A percentile compares a stretch with the other conserved stretches of the same genome.
Conservation (phyloP, 1,140 invertebrate species). For the Bombus consobrinus region DNA sequence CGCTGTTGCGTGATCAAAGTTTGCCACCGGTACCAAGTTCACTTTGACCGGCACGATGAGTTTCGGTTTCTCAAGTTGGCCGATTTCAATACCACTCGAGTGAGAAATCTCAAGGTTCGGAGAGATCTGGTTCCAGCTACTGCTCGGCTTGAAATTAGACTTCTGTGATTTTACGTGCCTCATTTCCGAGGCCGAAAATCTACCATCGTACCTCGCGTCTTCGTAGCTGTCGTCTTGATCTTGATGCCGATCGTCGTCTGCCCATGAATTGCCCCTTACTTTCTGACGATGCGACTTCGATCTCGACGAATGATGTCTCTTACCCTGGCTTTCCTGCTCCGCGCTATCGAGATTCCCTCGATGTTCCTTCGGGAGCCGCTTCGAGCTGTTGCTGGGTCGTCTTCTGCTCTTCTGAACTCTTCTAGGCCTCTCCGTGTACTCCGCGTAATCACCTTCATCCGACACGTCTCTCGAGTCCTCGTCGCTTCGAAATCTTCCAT, state of each 20-base stretch:
- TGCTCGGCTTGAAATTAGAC: constrained; percentile 28
- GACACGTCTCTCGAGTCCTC: constrained; percentile 71
- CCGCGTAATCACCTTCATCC: constrained; percentile 74
- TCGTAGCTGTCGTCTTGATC: constrained; percentile 66
- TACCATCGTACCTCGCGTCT: constrained; percentile 44
- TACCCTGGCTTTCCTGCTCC: constrained; percentile 64
- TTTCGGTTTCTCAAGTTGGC: constrained; percentile 78
- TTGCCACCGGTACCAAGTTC: constrained; percentile 75
- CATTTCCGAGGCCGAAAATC: constrained; percentile 20
- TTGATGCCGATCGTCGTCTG: constrained; percentile 63
- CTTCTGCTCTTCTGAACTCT: constrained; percentile 73
- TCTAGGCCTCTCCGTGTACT: constrained; percentile 72
- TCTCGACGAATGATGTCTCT: constrained; percentile 58
- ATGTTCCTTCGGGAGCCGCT: constrained; percentile 76
- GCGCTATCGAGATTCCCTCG: constrained; percentile 39
- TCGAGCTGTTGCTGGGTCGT: constrained; percentile 69
- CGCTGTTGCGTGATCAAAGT: constrained; percentile 79
- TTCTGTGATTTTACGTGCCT: constrained; percentile 42
- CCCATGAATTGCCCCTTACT: constrained; percentile 68
- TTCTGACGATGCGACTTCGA: constrained; percentile 68
- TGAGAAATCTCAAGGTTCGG: constrained; percentile 74
- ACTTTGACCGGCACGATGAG: constrained; percentile 75
- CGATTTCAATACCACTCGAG: constrained; percentile 71
- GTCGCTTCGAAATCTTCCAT: constrained; percentile 67
- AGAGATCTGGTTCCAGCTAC: constrained; percentile 74